A percentile compares a stretch with the other conserved stretches of the same genome.
Conservation (phyloP, 2,797 vertebrate genomes). For the Pseudochirops cupreus region DNA sequence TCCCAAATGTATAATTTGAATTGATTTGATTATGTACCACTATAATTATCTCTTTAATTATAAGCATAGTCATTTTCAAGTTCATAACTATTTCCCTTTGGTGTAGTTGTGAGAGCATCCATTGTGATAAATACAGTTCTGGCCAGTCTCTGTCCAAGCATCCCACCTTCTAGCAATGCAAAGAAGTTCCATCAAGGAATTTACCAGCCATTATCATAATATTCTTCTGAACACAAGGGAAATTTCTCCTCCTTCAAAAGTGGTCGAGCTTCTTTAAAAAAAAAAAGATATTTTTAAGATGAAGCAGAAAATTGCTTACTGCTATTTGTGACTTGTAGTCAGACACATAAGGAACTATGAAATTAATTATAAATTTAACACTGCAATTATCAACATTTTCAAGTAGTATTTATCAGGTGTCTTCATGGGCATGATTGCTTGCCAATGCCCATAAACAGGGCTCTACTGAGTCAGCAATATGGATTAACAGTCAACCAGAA, state of each 20-base stretch:
- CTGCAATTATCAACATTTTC: not conserved
- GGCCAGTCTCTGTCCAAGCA: not conserved
- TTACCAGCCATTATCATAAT: not conserved
- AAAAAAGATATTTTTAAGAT: not conserved
- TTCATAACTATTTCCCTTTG: not conserved
- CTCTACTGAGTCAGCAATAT: constrained; percentile 61
- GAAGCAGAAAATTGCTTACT: constrained; percentile 16
- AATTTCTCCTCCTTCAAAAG: not conserved
- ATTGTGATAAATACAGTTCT: not conserved
- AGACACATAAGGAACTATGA: not conserved
- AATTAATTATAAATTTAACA: not conserved
- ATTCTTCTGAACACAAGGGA: not conserved
- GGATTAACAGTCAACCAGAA: constrained; percentile 63
- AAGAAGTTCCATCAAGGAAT: not conserved
- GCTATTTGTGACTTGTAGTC: not conserved
- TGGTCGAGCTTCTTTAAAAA: not conserved
- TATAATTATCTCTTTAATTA: constrained; percentile 20
- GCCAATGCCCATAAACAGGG: constrained; percentile 17
- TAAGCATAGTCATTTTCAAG: constrained; percentile 38
- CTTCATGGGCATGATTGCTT: not conserved
- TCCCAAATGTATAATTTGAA: constrained; percentile 14
- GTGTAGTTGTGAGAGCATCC: not conserved
- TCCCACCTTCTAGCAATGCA: not conserved
- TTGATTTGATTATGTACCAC: constrained; percentile 34
- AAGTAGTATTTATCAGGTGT: not conserved